Base-by-base conservation (phyloP, 2,888 invertebrate genomes). In the Caenorhabditis sp. region DNA sequence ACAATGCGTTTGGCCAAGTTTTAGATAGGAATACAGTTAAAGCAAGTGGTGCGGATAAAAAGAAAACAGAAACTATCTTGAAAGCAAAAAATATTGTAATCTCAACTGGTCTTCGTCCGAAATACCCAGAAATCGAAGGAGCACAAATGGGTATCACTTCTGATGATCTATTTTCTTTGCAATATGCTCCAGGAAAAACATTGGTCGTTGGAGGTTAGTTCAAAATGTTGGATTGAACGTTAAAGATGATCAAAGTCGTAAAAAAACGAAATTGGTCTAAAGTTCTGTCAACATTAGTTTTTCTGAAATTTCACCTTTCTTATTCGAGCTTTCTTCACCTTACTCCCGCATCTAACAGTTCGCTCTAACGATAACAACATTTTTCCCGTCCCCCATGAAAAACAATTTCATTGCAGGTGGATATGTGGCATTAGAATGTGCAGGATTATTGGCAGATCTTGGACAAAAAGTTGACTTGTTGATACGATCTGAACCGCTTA, bases 361-460 rank as follows among this genome's bases (percentile, higher is more conserved):
- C n/a, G n/a, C n/a, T n/a, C n/a, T n/a, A n/a, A n/a, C n/a, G n/a
- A n/a, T n/a, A n/a, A n/a, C n/a, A n/a, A n/a, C n/a, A n/a, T n/a
- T n/a, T n/a, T n/a, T n/a, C n/a, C 31, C 31, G 31, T 10, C 21
- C 50, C n/a, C n/a, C n/a, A n/a, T n/a, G n/a, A n/a, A n/a, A n/a
- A n/a, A n/a, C n/a, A n/a, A n/a, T n/a, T n/a, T n/a, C n/a, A n/a
- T n/a, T n/a, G n/a, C n/a, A 60, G 60, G 50, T 31, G 73, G 78
- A 49, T 92, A 91, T 84, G 90, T 91, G 43, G 89, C 91, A n/a
- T 85, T 91, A 59, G 91, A 91, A 84, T 91, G 90, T 82, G 91
- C 91, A 25, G 91, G 91, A 20, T 91, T 91, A 82, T 86, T 91
- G 31, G 84, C 85, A 10, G 90, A 88, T 25, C 63, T 90, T 23